Base-by-base conservation (phyloP, 2,113 vertebrate genomes). In the Siphamia tubifer region DNA sequence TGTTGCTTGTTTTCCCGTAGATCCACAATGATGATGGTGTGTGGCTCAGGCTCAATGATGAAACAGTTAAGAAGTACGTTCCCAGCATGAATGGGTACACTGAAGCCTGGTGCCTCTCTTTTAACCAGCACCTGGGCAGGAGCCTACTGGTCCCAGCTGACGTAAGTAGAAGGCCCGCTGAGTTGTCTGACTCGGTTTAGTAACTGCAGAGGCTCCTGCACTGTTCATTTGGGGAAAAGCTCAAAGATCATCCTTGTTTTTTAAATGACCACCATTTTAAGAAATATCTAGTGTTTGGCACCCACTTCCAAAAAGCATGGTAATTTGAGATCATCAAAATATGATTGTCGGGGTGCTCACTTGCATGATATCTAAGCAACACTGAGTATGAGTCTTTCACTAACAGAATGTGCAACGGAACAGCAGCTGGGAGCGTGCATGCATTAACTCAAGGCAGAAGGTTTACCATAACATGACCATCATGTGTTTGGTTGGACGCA, bases 11-110 rank as follows among this genome's bases (percentile, higher is more conserved):
- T 94, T 94, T 93, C 88, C 90, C 82, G 31, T 94, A 99, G 98
- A 98, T 99, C 92, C 98, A 98, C 93, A 99, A 99, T 94, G 97
- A 99, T 92, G 97, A 99, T 92, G 97, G 97, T 88, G 96, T 98
- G 60, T 99, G 98, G 98, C 94, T 99, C 90, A 95, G 97, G 85
- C 95, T 99, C 94, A 99, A 98, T 90, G 98, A 99, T 92, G 97
- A 99, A 82, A 99, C 96, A 72, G 95, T 99, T 92, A 98, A 96
- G 95, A 98, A 99, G 94, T 99, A 98, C 88, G 96, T 99, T 87
- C 95, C 96, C 89, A 98, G 94, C 93, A 97, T 99, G 96, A 99
- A 99, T 91, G 98, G 98, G 77, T 97, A 98, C 90, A 96, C 94
- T 74, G 98, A 99, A 95, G 98, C 98, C 86, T 99, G 98, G 98